Percentiles rank a stretch among this genome's conserved stretches.
Conservation (phyloP, 2,797 vertebrate species). For the Sphenopsis melanotis region DNA sequence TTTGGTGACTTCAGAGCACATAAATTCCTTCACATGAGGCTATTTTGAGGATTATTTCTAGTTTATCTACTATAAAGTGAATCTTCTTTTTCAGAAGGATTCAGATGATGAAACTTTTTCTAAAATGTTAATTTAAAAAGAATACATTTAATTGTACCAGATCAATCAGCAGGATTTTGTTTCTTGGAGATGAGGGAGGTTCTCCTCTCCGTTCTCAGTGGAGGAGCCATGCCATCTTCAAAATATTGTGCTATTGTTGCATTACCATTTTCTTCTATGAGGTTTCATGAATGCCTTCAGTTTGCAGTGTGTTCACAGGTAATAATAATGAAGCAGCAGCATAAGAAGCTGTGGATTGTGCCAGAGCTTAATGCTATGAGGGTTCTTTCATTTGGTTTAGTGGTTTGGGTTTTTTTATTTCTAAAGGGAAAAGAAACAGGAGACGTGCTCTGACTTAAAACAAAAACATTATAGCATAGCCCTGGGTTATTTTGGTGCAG, state of each 20-base stretch:
- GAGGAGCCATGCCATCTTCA: not conserved
- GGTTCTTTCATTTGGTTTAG: not conserved
- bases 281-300: not conserved
- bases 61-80: not conserved
- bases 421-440: not conserved
- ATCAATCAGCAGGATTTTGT: not conserved
- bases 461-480: not conserved
- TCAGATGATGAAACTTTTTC: not conserved
- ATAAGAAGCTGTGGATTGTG: not conserved
- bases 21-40: not conserved
- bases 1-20: not conserved
- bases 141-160: not conserved
- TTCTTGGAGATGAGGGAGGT: not conserved
- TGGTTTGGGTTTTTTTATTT: not conserved
- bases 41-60: not conserved
- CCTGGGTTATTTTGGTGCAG: slow-evolving; percentile 26
- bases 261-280: not conserved
- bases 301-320: not conserved
- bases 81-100: not conserved
- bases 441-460: not conserved
- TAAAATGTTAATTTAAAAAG: not conserved
- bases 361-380: not conserved
- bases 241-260: not conserved
- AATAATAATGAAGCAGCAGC: not conserved
- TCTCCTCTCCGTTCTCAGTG: not conserved